Evolutionary conservation across 1,140 invertebrate genomes (phyloP), one percentile per base, ranked within the genome.

Genomic region (Mylabris phalerata): DNA sequence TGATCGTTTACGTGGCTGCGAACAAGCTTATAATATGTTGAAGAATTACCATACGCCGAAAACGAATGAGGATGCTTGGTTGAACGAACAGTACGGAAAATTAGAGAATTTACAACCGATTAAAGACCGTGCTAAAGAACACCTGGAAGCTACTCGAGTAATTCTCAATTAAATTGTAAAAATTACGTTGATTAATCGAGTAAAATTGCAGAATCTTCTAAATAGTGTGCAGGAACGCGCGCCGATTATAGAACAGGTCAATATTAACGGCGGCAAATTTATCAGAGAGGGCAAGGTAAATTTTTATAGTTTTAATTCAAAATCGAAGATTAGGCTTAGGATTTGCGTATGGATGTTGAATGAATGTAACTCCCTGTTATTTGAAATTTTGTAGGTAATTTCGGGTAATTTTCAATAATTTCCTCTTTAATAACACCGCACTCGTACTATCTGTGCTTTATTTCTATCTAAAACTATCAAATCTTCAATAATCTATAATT

Each of bases 231-330:
- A 92, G 67, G 93, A 97, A 75, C 84, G 90, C 70, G 92, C 90
- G 64, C 87, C 90, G 67, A 88, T 90, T 71, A 94, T 98, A 70
- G 95, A 98, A 78, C 87, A 92, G 72, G 92, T 97, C 67, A 98
- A 98, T 77, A 81, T 90, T 63, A 90, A 92, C 72, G 95, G 95
- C 66, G 95, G 93, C 71, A 84, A 93, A 74, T 92, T 93, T 75
- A 96, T 98, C 69, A 83, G 94, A 63, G 95, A 98, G 81, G 95
- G 95, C 63, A 98, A 97, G 93, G 95, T 98, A 91, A 85, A 51
- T 19, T 19, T 19, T 2, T 1, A 19, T 19, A 19, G 1, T 19
- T 19, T 19, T 19, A 19, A 19, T 19, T 47, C 43, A 47, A 44
- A 46, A 9, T 13, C 55, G 40, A 48, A 51, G 48, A 44, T 57